These are phyloP conservation scores for Diploscapter pachys DNA, from an alignment of 1,140 invertebrate species.

Conservation along the genomic window DNA sequence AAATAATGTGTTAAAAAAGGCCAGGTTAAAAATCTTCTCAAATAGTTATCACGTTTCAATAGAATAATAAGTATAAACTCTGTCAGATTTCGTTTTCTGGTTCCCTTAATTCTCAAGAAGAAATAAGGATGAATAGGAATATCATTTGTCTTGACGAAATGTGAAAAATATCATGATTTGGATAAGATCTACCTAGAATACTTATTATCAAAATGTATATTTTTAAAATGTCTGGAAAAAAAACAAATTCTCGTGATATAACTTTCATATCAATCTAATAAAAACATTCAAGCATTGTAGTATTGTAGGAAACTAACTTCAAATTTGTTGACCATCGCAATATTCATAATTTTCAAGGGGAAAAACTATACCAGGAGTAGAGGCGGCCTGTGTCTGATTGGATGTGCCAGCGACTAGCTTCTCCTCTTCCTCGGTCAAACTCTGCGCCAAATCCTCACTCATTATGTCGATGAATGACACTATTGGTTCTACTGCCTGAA, in stretches of 20 bases:
- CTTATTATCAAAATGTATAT: too few species aligned
- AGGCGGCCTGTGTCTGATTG: too few species aligned
- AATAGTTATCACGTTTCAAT: background rate
- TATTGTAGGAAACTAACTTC: background rate
- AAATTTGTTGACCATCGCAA: background rate
- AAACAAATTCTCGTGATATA: background rate
- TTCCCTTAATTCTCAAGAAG: conserved; percentile 1
- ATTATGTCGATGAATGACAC: conserved; percentile 53
- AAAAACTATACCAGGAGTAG: too few species aligned
- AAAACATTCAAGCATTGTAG: background rate
- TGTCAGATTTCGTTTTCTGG: conserved; percentile 9
- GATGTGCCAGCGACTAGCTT: background rate
- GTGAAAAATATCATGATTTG: too few species aligned
- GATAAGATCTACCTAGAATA: too few species aligned
- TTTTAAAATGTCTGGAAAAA: background rate
- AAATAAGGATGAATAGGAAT: background rate
- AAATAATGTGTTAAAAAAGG: conserved; percentile 22
- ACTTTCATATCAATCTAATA: too few species aligned
- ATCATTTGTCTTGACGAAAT: too few species aligned
- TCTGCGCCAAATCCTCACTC: conserved; percentile 46
- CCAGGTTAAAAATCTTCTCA: conserved; percentile 20
- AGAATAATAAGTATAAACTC: conserved; percentile 10
- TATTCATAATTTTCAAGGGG: background rate
- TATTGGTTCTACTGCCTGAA: conserved; percentile 36
- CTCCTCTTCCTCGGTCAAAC: conserved; percentile 44